phyloP scores from a whole-genome alignment of 2,888 invertebrate species.

The Craniophora ligustri region DNA sequence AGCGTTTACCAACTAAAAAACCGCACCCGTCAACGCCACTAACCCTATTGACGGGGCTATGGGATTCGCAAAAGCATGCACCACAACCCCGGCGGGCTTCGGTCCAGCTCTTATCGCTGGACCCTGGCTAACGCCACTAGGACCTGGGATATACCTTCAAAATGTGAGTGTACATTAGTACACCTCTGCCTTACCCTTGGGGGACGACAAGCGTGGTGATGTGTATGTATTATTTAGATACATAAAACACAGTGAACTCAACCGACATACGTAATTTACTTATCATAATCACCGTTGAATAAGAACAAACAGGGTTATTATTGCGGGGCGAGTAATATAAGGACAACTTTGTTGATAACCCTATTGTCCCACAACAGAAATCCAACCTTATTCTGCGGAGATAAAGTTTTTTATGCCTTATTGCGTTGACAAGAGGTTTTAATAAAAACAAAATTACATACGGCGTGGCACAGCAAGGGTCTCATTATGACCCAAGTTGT shows the following conservation, averaged over 20 bases:
- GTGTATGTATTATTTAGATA: not conserved
- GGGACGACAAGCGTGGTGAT: not conserved
- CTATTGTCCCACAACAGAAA: not conserved
- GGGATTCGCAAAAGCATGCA: too few relatives aligned
- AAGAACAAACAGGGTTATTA: conserved; percentile 31
- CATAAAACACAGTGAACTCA: not conserved
- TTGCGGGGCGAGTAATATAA: conserved; percentile 26
- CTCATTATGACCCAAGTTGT: conserved; percentile 38
- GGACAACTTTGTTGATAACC: conserved; percentile 23
- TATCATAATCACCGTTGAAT: conserved; percentile 15
- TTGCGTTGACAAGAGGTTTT: conserved; percentile 19
- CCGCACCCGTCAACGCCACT: too few relatives aligned
- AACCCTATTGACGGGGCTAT: too few relatives aligned
- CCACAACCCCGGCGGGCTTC: too few relatives aligned
- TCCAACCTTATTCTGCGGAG: rapidly evolving
- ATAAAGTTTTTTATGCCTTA: not conserved
- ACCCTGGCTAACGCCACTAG: too few relatives aligned
- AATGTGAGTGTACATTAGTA: too few relatives aligned
- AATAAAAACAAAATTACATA: conserved; percentile 51
- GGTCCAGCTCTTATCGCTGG: too few relatives aligned
- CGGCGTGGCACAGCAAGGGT: conserved; percentile 19
- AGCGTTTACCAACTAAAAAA: too few relatives aligned
- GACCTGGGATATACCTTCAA: too few relatives aligned
- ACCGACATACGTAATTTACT: conserved; percentile 26
- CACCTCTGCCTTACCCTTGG: not conserved